phyloP scores from a whole-genome alignment of 2,888 invertebrate genomes.

The Leptopilina drosophilae region DNA sequence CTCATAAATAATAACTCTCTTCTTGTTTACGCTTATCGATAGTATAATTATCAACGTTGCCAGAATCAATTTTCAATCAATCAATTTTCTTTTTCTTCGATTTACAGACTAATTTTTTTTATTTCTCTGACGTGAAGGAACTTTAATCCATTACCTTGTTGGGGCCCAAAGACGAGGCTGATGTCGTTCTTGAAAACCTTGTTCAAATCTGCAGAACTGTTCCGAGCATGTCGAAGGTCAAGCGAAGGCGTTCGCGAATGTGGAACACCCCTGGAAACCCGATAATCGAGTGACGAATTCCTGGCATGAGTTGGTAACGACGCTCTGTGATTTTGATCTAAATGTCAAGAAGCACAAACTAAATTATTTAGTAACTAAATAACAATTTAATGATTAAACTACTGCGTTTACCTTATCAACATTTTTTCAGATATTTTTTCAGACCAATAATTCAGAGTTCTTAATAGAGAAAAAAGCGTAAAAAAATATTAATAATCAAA shows the following conservation, averaged over 20 bases:
- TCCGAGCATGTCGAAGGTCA: constrained; percentile 85
- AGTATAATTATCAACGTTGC: no score
- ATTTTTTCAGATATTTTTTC: no score
- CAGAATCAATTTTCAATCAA: no score
- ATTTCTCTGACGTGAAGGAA: no score
- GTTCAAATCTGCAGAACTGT: constrained; percentile 86
- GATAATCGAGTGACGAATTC: constrained; percentile 90
- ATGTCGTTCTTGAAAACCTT: constrained; percentile 85
- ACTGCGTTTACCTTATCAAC: no score
- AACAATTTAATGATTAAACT: no score
- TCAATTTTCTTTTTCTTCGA: background rate
- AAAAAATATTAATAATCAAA: background rate
- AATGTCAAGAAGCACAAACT: background rate
- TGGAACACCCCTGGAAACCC: constrained; percentile 78
- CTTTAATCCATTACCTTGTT: constrained; percentile 73
- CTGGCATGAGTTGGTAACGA: constrained; percentile 79
- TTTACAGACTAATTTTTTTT: no score
- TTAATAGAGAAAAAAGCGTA: background rate
- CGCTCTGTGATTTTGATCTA: constrained; percentile 62
- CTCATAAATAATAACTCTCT: no score
- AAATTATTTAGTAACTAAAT: background rate
- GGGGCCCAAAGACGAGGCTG: constrained; percentile 83
- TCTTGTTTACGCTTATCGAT: no score
- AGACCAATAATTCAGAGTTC: background rate
- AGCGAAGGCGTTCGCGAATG: constrained; percentile 92